A percentile compares a stretch with the other conserved stretches of the same genome.
Evolutionary conservation across 2,888 invertebrate genomes (phyloP).

Genomic region (Sinhomidia bicolor): DNA sequence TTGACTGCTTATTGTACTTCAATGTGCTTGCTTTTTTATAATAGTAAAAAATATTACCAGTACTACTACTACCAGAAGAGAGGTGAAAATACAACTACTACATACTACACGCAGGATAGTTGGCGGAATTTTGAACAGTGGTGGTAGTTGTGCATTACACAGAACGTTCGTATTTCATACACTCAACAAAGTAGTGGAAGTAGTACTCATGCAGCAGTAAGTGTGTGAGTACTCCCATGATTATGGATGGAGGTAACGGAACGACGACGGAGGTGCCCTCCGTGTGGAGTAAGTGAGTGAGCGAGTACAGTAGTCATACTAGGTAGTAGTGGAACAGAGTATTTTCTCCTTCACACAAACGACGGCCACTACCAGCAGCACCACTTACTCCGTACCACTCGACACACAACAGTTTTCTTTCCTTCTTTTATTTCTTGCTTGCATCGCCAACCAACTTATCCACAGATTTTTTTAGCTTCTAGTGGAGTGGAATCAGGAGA

Average conservation of each 20-base stretch:
- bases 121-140: not conserved
- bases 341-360: not conserved
- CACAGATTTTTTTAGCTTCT: constrained; percentile 33
- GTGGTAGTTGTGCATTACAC: not conserved
- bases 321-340: not conserved
- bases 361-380: no score
- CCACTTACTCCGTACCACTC: not conserved
- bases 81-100: no score
- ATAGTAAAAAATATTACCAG: constrained; percentile 2
- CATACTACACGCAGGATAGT: not conserved
- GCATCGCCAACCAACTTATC: constrained; percentile 26
- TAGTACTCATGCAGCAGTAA: not conserved
- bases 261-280: not conserved
- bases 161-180: not conserved
- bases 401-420: constrained; percentile 16
- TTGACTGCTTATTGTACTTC: not conserved
- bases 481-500: constrained; percentile 40
- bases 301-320: not conserved
- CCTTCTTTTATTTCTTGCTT: not conserved
- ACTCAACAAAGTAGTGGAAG: not conserved
- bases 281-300: not conserved
- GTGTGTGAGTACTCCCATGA: not conserved
- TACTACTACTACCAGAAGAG: constrained; percentile 27
- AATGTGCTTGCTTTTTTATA: not conserved
- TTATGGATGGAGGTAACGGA: constrained; percentile 11